phyloP scores from a whole-genome alignment of 2,113 vertebrate genomes.

The Eleginops maclovinus region DNA sequence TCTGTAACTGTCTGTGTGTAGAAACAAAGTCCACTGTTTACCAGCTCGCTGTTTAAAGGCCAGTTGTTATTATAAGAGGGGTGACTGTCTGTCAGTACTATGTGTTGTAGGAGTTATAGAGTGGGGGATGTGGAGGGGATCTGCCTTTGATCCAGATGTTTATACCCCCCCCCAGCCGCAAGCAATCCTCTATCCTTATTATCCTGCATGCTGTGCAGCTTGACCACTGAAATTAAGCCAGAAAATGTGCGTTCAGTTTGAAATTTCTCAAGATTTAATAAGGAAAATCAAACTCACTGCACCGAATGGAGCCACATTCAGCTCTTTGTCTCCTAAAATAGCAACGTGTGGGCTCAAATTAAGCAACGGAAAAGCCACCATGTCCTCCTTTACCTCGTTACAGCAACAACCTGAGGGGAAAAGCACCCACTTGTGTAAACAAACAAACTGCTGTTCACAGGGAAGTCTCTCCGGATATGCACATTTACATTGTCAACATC shows the following conservation, averaged over 20 bases:
- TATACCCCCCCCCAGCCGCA: slow-evolving; percentile 12
- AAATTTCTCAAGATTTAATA: background rate
- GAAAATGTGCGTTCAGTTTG: background rate
- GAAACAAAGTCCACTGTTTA: slow-evolving; percentile 33
- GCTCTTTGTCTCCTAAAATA: slow-evolving; percentile 28
- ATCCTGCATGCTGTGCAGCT: slow-evolving; percentile 25
- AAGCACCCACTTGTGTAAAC: slow-evolving; percentile 40
- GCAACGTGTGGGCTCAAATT: slow-evolving; percentile 32
- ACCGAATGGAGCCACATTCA: background rate
- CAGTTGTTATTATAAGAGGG: slow-evolving; percentile 52
- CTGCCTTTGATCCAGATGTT: slow-evolving; percentile 65
- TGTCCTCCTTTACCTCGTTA: slow-evolving; percentile 25
- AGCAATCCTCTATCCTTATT: slow-evolving; percentile 28
- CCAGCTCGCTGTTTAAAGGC: slow-evolving; percentile 50
- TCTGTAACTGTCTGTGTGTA: slow-evolving; percentile 14
- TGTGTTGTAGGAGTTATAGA: slow-evolving; percentile 44
- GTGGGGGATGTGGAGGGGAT: slow-evolving; percentile 38
- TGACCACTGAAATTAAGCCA: background rate
- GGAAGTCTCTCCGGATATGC: slow-evolving; percentile 20
- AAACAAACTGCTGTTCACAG: slow-evolving; percentile 37
- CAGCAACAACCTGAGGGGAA: slow-evolving; percentile 29
- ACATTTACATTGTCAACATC: slow-evolving; percentile 58
- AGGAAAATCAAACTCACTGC: background rate
- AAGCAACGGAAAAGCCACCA: slow-evolving; percentile 21
- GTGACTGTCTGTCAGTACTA: slow-evolving; percentile 50